A percentile compares a stretch with the other conserved stretches of the same genome.
These are phyloP conservation scores for Andrena cerasifolii DNA, from an alignment of 1,140 invertebrate genomes.

Conservation along the genomic window DNA sequence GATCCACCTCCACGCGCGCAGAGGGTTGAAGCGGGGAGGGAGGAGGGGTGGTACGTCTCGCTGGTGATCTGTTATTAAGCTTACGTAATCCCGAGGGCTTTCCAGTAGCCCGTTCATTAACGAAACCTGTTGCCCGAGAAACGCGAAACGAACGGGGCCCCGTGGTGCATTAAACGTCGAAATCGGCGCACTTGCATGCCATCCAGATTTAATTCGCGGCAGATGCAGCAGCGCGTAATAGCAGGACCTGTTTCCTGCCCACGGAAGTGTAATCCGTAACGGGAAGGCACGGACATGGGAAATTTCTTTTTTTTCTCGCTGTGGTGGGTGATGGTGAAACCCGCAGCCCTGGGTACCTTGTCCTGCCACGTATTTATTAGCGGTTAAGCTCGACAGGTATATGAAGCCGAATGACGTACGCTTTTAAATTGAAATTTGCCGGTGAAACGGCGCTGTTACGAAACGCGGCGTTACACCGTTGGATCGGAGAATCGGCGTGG, in stretches of 20 bases:
- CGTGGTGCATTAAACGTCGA: conserved; percentile 22
- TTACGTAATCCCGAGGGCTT: conserved; percentile 29
- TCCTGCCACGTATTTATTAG: background rate
- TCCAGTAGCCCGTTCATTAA: conserved; percentile 44
- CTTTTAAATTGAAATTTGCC: background rate
- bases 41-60: background rate
- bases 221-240: conserved; percentile 44
- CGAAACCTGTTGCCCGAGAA: conserved; percentile 53
- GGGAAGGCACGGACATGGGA: conserved; percentile 12
- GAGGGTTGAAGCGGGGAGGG: background rate
- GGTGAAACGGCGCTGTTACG: too few species aligned
- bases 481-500: too few species aligned
- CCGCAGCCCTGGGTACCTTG: background rate
- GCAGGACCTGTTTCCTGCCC: conserved; percentile 45
- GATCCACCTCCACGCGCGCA: conserved; percentile 1
- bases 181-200: conserved; percentile 13
- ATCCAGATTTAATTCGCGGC: conserved; percentile 42
- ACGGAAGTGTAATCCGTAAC: conserved; percentile 30
- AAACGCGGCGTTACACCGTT: too few species aligned
- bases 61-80: conserved; percentile 37
- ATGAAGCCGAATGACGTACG: background rate
- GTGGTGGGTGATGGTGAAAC: background rate
- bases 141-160: conserved; percentile 20
- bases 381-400: background rate
- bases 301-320: background rate